Evolutionary conservation across 2,113 vertebrate species (phyloP), one percentile per base, ranked within the genome.

Genomic region (Beaufortia kweichowensis): DNA sequence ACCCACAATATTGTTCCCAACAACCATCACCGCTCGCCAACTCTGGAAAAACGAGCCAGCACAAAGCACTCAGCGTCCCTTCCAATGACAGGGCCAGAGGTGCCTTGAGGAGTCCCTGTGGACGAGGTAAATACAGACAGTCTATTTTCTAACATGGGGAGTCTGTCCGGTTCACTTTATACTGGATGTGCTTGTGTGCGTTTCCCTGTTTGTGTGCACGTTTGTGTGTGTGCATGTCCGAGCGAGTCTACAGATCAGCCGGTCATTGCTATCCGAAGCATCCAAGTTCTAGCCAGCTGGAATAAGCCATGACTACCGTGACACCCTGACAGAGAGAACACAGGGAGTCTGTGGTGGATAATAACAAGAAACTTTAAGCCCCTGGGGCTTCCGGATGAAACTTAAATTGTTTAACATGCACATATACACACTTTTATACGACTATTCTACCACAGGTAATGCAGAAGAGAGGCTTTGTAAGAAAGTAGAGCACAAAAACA

Each of bases 261-360:
- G 75, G 77, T 56, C 61, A 14, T 79, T 79, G 74, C 81, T 85
- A 83, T 86, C 82, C 82, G 77, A 73, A 78, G 64, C 82, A 78
- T 80, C 79, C 66, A 82, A 53, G 61, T 74, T 70, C 76, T 82
- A 73, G 78, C 63, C 65, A 69, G 78, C 66, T 64, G 59, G 77
- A 75, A 84, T 80, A 80, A 84, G 83, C 81, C 56, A 80, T 84
- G 84, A 90, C 77, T 57, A 43, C 56, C 86, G 73, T 86, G 87
- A 89, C 84, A 89, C 72, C 65, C 29, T 62, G 29, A 57, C 60
- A 56, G 43, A 66, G 63, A 78, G 55, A 48, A 53, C 3, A 14
- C 63, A 80, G 68, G 76, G n/a, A 39, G 35, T 10, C 72, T 81
- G 71, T 77, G 82, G 59, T 56, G 67, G 62, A 77, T 50, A 65